Conservation (phyloP, 2,888 invertebrate species). For the Apeira syringaria region DNA sequence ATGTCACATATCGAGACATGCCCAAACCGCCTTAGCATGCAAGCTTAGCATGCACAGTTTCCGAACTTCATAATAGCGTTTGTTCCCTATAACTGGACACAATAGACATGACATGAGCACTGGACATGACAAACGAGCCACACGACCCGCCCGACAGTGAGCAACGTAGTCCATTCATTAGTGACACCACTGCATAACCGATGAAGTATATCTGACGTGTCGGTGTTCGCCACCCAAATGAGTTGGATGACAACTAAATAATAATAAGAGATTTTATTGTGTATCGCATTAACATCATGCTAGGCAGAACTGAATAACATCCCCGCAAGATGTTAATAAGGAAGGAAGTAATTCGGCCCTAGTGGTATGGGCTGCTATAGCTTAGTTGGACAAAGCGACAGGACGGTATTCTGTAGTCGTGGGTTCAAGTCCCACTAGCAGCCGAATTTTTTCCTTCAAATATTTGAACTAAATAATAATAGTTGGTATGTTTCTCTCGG, state of each 20-base stretch:
- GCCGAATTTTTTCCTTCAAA: no score
- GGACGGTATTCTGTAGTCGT: no score
- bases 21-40: neutral
- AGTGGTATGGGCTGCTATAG: no score
- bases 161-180: conserved; percentile 35
- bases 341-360: no score
- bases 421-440: no score
- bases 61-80: neutral
- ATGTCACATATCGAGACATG: no score
- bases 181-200: conserved; percentile 37
- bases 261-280: no score
- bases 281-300: no score
- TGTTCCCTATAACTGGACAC: neutral
- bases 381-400: no score
- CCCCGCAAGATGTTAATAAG: no score
- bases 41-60: neutral
- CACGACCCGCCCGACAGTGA: conserved; percentile 27
- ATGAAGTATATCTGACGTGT: conserved; percentile 36
- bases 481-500: conserved; percentile 7
- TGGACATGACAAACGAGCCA: conserved; percentile 33
- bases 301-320: no score
- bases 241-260: conserved; percentile 16
- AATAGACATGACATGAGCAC: conserved; percentile 8
- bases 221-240: conserved; percentile 1
- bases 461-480: no score